Evolutionary conservation across 2,888 invertebrate genomes (phyloP), one percentile per base, ranked within the genome.

Genomic region (Ochropleura plecta): DNA sequence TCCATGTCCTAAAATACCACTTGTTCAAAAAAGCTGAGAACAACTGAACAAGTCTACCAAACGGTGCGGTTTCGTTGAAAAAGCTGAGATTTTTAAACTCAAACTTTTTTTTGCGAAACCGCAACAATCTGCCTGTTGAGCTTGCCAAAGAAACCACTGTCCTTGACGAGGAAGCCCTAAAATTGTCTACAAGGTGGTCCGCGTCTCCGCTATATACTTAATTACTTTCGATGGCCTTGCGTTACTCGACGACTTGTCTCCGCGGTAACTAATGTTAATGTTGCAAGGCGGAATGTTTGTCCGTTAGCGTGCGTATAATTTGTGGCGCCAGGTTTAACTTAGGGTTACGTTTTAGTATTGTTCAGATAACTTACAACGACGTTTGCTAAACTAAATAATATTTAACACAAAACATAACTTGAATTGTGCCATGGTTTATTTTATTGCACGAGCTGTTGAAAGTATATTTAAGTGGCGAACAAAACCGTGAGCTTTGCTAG

Each of bases 151-250:
- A 70, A 65, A 59, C 49, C 10, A 60, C 42, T 20, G 82, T 82
- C 83, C 81, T 85, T 87, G 79, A 65, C 70, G 62, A 60, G 51
- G 95, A 95, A 95, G 91, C 95, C 95, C 89, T 93, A 91, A 89
- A 91, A 89, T 85, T 90, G 88, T 90, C 91, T 86, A 86, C 93
- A 90, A 92, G 94, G 94, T 93, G 94, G 93, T 93, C 93, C 73
- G 79, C 88, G 82, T 80, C 55, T 49, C 63, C 49, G 67, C 20
- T 78, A 67, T 81, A 67, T 76, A 81, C 84, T 88, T 92, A 93
- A 93, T 93, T 92, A 94, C 93, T 93, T 93, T 93, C 92, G 86
- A 92, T 90, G 90, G 89, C 93, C 94, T 93, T 92, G 91, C 76
- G 80, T 84, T 86, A 85, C 88, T 82, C 81, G 90, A 88, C 88